Conservation (phyloP, 2,888 invertebrate genomes). For the Apodemia mormo region DNA sequence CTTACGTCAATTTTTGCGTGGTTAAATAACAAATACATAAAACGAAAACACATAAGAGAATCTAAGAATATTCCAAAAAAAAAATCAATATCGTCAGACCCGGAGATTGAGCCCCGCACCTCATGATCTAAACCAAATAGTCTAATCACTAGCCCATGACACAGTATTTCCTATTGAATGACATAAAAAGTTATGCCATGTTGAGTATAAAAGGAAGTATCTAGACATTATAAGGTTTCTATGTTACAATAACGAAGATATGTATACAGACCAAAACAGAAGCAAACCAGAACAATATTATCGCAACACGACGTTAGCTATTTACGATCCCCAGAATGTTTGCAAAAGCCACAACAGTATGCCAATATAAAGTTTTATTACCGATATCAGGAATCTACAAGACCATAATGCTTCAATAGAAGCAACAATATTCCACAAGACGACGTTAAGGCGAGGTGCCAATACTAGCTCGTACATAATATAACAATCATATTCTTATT, state of each 20-base stretch:
- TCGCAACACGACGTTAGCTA: conserved; percentile 57
- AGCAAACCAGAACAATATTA: conserved; percentile 38
- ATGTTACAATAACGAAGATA: background rate
- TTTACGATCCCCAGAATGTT: conserved; percentile 65
- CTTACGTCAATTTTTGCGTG: too few species aligned
- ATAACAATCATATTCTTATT: conserved; percentile 32
- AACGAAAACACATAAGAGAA: too few species aligned
- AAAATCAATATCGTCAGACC: too few species aligned
- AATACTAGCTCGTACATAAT: conserved; percentile 49
- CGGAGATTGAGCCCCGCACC: too few species aligned
- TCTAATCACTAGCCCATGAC: too few species aligned
- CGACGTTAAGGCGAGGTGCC: conserved; percentile 64
- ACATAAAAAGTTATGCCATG: conserved; percentile 23
- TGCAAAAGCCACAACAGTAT: conserved; percentile 54
- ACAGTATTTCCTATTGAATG: too few species aligned
- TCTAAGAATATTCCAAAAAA: too few species aligned
- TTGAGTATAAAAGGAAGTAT: conserved; percentile 21
- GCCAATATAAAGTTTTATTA: conserved; percentile 71
- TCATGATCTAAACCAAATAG: too few species aligned
- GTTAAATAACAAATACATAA: too few species aligned
- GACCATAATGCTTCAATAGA: conserved; percentile 59
- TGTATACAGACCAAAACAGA: conserved; percentile 1
- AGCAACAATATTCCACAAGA: conserved; percentile 58
- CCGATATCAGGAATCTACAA: conserved; percentile 59
- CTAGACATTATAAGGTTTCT: background rate